These are phyloP conservation scores for Isoperla grammatica DNA, from an alignment of 2,888 invertebrate species.

Conservation along the genomic window DNA sequence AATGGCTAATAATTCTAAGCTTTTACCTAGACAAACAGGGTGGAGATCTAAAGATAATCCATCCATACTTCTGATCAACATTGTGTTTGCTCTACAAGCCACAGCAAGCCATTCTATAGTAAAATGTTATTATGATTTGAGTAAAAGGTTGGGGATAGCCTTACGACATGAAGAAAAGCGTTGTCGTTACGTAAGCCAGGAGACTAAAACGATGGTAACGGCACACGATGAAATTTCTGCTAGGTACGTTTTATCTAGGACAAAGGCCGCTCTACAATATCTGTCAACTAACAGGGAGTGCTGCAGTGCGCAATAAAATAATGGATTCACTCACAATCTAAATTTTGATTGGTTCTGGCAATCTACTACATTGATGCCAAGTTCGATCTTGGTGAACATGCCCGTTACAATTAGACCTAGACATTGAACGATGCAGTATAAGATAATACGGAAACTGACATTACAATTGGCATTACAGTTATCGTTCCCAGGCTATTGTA, in stretches of 20 bases:
- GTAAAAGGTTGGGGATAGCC: slow-evolving; percentile 81
- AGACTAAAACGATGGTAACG: slow-evolving; percentile 79
- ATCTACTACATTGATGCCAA: no score
- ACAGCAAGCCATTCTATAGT: slow-evolving; percentile 88
- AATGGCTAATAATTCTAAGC: not conserved
- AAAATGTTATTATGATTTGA: slow-evolving; percentile 90
- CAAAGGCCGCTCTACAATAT: no score
- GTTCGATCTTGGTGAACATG: no score
- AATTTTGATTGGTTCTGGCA: no score
- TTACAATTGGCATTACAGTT: no score
- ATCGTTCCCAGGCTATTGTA: no score
- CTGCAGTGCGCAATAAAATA: no score
- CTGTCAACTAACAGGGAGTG: no score
- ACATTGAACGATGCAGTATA: no score
- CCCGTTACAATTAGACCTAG: no score
- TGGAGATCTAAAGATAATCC: slow-evolving; percentile 48
- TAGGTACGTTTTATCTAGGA: slow-evolving; percentile 39
- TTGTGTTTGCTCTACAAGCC: slow-evolving; percentile 87
- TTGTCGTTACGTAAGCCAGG: slow-evolving; percentile 79
- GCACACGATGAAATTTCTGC: slow-evolving; percentile 56
- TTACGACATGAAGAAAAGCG: slow-evolving; percentile 86
- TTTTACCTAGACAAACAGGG: not conserved
- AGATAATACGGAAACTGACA: no score
- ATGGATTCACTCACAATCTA: no score
- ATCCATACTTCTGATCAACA: slow-evolving; percentile 69